Evolutionary conservation across 2,113 vertebrate genomes (phyloP).

Genomic region (Zosterops hypoxanthus): DNA sequence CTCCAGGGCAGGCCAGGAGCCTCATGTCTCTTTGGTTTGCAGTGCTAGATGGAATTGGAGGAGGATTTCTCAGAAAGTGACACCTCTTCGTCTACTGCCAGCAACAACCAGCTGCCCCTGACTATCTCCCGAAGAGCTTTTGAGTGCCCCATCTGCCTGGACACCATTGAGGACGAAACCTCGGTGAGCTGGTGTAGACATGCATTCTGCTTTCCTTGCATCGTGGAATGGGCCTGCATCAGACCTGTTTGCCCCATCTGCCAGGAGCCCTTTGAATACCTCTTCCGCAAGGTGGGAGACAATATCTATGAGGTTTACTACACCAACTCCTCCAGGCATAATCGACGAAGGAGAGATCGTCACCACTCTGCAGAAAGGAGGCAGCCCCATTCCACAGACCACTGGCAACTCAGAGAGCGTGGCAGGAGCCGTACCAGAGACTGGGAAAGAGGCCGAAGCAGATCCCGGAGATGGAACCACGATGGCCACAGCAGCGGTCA

Average conservation of each 20-base stretch:
- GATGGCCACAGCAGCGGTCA: background rate
- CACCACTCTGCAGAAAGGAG: background rate
- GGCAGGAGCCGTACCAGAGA: accelerated
- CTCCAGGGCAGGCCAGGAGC: background rate
- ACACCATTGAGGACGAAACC: background rate
- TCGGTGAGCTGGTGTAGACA: background rate
- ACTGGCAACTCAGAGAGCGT: background rate
- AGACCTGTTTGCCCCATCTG: background rate
- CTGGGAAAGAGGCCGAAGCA: background rate
- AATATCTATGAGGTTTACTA: background rate
- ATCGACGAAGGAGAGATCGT: background rate
- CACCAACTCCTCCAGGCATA: background rate
- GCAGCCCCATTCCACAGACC: background rate
- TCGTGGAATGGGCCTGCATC: background rate
- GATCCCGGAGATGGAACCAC: accelerated
- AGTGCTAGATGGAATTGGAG: background rate
- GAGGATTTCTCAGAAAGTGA: accelerated
- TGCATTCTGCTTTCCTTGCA: background rate
- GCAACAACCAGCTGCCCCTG: background rate
- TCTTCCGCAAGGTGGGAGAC: background rate
- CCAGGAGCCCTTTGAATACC: background rate
- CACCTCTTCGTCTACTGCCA: background rate
- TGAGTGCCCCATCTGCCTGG: background rate
- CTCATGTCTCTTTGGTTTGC: background rate
- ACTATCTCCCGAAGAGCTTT: background rate